Base-by-base conservation (phyloP, 1,140 invertebrate species). In the Achatina immaculata region DNA sequence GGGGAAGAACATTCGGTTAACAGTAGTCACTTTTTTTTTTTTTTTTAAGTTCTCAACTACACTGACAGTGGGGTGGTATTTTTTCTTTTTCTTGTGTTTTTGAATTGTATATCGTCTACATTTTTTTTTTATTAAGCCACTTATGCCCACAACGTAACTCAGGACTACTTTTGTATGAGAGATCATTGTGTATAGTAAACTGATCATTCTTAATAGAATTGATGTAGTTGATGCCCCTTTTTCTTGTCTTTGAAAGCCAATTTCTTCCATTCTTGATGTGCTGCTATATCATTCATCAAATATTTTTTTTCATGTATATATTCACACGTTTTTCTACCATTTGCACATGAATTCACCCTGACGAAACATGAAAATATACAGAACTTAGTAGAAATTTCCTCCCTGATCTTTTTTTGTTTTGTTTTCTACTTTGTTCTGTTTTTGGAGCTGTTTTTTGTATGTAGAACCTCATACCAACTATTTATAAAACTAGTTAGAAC, bases 91-190 rank as follows among this genome's bases (percentile, higher is more conserved):
- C 36, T 19, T 38, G 4, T 43, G 58, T 9, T 69, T 9, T 69
- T n/a, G n/a, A 69, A 42, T 69, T 69, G 68, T 40, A 2, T 19
- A 21, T 62, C 28, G 19, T 45, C 7, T 9, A 19, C 7, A 9
- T 7, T 65, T 40, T 69, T 69, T 19, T 69, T n/a, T 40, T 34
- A 3, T 69, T 40, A 38, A 40, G 24, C 42, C 36, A 69, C 38
- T n/a, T 34, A 69, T 69, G 68, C 68, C 68, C 68, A 40, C 3
- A 42, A 2, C 42, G 68, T 69, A 69, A 21, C 68, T 69, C 68
- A 69, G 68, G 68, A 69, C 36, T 69, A 40, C 68, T 69, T 42
- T 62, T 28, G 31, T 62, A 69, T 42, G 38, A 69, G 3, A 69
- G 68, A 69, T 69, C 68, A 69, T 62, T 28, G 0, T 62, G n/a